Conservation (phyloP, 2,797 vertebrate species). For the Tokudaia muenninki region DNA sequence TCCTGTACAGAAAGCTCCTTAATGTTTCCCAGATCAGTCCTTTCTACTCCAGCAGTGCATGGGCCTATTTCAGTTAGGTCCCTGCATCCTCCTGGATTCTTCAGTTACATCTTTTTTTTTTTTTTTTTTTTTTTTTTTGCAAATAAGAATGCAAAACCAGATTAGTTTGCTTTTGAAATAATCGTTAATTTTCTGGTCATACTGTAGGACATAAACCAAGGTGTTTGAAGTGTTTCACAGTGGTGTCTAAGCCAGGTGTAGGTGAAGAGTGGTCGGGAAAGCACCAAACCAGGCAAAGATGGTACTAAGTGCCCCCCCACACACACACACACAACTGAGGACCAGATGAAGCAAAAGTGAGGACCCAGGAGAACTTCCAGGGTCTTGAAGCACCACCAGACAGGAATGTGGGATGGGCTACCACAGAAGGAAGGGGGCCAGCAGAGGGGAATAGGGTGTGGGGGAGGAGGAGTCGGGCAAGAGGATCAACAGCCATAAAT, state of each 20-base stretch:
- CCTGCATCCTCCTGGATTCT: not conserved
- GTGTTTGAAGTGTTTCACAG: not conserved
- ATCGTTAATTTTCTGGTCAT: not conserved
- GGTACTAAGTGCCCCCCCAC: not conserved
- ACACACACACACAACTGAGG: not conserved
- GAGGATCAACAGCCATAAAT: not conserved
- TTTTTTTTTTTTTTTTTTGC: slow-evolving; percentile 21
- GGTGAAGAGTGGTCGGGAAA: not conserved
- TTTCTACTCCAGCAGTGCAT: not conserved
- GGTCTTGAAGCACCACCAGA: too few species aligned
- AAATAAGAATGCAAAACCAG: slow-evolving; percentile 6
- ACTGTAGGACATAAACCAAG: not conserved
- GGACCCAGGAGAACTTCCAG: not conserved
- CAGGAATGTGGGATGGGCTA: not conserved
- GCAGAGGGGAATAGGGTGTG: not conserved
- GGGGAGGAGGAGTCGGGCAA: not conserved
- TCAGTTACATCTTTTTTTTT: slow-evolving; percentile 9
- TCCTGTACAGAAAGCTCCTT: not conserved
- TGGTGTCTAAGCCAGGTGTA: not conserved
- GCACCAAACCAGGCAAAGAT: not conserved
- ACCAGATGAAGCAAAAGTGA: not conserved
- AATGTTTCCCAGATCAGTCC: not conserved
- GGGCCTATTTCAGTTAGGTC: not conserved
- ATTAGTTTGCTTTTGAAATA: slow-evolving; percentile 45
- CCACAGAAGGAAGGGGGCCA: not conserved